Conservation (phyloP, 2,888 invertebrate genomes). For the Tuta absoluta region DNA sequence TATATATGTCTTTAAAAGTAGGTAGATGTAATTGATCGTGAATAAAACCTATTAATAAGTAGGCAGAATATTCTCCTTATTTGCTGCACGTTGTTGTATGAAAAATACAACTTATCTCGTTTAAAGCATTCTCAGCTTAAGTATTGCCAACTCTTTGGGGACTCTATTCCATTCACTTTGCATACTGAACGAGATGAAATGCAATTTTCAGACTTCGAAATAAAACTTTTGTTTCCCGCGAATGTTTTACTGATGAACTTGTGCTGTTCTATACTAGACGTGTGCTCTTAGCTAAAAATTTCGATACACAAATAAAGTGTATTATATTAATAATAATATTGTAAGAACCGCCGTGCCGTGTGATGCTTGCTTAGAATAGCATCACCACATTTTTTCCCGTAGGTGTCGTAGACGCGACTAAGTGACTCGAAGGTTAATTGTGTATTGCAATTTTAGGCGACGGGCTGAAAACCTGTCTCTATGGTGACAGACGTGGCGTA, state of each 20-base stretch:
- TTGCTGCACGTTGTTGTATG: neutral
- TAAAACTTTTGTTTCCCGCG: constrained; percentile 28
- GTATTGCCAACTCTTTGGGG: constrained; percentile 9
- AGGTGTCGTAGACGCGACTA: too few species aligned
- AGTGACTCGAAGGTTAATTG: too few species aligned
- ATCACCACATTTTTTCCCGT: too few species aligned
- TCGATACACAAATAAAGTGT: constrained; percentile 34
- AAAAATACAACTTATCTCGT: neutral
- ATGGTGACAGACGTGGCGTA: too few species aligned
- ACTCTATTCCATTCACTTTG: constrained; percentile 16
- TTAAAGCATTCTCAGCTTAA: neutral
- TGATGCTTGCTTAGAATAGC: too few species aligned
- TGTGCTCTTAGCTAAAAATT: constrained; percentile 25
- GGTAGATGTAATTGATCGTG: too few species aligned
- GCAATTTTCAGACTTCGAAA: constrained; percentile 22
- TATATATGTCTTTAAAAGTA: too few species aligned
- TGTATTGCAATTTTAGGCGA: too few species aligned
- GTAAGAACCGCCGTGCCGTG: too few species aligned
- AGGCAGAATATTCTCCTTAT: neutral
- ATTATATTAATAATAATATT: neutral
- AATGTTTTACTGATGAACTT: constrained; percentile 38
- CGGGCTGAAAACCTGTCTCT: too few species aligned
- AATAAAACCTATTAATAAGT: too few species aligned
- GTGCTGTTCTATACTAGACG: constrained; percentile 34
- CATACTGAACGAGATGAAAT: constrained; percentile 20